Evolutionary conservation across 2,113 vertebrate species (phyloP), one percentile per base, ranked within the genome.

Genomic region (Phrynosoma platyrhinos): DNA sequence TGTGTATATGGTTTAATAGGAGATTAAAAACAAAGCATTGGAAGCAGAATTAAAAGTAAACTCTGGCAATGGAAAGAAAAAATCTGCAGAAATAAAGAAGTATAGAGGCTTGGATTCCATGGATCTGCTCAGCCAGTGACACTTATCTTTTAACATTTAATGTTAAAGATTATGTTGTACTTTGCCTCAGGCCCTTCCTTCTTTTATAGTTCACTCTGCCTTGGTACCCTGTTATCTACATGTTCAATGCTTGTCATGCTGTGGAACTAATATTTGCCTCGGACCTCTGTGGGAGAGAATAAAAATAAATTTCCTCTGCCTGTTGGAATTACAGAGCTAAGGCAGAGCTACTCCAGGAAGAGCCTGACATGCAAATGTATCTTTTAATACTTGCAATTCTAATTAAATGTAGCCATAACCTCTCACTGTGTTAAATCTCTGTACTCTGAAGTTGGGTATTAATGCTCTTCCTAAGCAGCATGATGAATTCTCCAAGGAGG

Each of bases 141-240:
- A 74, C 62, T 91, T 84, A 83, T 82, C 47, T 84, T 86, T 88
- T 89, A 91, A 83, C 12, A 82, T 85, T 83, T 64, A 64, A 1
- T 68, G 52, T 75, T 89, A 52, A 88, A 89, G 86, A 88, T 91
- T 75, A 89, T 1, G 1, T 84, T 74, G 84, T 83, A 71, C 71
- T 85, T 92, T 88, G 83, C 81, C 87, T 0, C 1, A 88, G 88
- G 85, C 79, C 72, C 71, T 83, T 90, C 2, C 83, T 47, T 0
- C 14, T 83, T 88, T 88, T 55, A 76, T 83, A 40, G 75, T 53
- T 89, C 62, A 18, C 82, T 89, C 81, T 88, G 78, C 78, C 16
- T 68, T 0, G 0, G 75, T 32, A 53, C 66, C 16, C 21, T 0
- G 5, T 85, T 90, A 82, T 72, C 88, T 0, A 0, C 66, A 83